Base-by-base conservation (phyloP, 1,140 invertebrate species). In the Leptinotarsa undecemlineata region DNA sequence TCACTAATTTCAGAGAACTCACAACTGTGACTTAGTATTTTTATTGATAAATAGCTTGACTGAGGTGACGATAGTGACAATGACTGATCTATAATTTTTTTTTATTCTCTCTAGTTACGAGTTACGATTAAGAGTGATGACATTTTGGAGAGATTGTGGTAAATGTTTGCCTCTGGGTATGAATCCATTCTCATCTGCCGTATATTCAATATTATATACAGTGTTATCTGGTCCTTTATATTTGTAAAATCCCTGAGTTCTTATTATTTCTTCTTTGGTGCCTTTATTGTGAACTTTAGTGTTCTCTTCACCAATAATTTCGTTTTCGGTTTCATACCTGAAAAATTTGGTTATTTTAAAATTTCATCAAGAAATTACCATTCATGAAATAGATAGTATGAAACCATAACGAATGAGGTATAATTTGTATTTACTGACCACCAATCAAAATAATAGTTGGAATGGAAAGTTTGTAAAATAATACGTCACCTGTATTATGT, bases 161-260 rank as follows among this genome's bases (percentile, higher is more conserved):
- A 88, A 77, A 79, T 87, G 86, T 15, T 77, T 20, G 8, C 86
- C 86, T 57, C 85, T 78, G 6, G 88, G 84, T 66, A 85, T 85
- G 80, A 88, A 90, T n/a, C 89, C 89, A 48, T 87, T 85, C 62
- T 87, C 86, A 71, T 89, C 89, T 6, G 89, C 89, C 21, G 87
- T 86, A 76, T 90, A 90, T 6, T 83, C 85, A 48, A 89, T 84
- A 4, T 83, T 84, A 67, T 89, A 86, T 23, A 85, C 78, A 4
- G 84, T 81, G 26, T 87, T 87, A 47, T 89, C 87, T 1, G 88
- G 85, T 26, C 87, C 88, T 4, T 86, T 87, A 78, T 89, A 90
- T 48, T 85, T 85, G 77, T 86, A 89, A 14, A 85, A 86, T 42
- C 88, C 88, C 74, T 88, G 85, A 0, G 87, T 87, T 17, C 87